Conservation (phyloP, 2,888 invertebrate genomes). For the Isoperla grammatica region DNA sequence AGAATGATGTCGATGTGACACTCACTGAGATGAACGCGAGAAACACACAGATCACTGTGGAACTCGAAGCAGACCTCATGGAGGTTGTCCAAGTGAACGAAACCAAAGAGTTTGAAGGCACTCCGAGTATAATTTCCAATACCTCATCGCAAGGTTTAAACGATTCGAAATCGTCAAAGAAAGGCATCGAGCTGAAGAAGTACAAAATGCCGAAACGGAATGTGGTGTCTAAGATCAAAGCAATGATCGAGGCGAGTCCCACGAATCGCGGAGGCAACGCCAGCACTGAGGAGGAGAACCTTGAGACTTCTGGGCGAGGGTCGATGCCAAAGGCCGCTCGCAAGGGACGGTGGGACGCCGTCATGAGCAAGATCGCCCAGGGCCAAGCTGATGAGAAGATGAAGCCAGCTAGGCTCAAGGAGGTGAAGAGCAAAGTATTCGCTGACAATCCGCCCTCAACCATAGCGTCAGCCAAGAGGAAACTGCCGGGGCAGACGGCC, state of each 20-base stretch:
- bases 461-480: neutral
- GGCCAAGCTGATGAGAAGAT: constrained; percentile 62
- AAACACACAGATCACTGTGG: neutral
- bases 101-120: neutral
- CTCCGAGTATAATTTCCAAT: neutral
- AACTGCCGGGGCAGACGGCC: neutral
- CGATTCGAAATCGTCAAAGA: constrained; percentile 30
- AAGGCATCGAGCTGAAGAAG: constrained; percentile 51
- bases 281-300: constrained; percentile 46
- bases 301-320: constrained; percentile 38
- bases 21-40: neutral
- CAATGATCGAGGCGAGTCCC: constrained; percentile 52
- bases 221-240: constrained; percentile 69
- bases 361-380: constrained; percentile 75
- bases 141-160: neutral
- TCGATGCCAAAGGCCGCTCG: constrained; percentile 47
- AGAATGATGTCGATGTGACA: neutral
- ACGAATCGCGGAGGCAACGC: constrained; percentile 2
- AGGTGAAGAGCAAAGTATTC: constrained; percentile 81
- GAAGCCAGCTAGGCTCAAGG: constrained; percentile 65
- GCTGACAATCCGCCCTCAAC: constrained; percentile 30
- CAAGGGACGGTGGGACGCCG: constrained; percentile 73
- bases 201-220: constrained; percentile 74
- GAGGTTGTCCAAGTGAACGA: constrained; percentile 10
- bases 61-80: constrained; percentile 4